Conservation (phyloP, 1,140 invertebrate genomes). For the Philotrypesis tridentata region DNA sequence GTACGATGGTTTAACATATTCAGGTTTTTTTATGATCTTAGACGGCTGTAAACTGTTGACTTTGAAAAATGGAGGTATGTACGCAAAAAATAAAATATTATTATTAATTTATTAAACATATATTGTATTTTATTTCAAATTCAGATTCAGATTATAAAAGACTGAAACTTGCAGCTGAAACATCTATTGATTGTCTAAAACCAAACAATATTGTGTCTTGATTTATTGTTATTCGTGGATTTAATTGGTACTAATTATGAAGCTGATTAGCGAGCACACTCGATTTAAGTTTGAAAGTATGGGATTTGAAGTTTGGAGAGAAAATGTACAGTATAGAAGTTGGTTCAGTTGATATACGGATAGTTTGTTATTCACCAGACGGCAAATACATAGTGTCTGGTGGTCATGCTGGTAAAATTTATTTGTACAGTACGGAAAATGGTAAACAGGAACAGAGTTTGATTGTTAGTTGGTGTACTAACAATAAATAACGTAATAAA, state of each 20-base stretch:
- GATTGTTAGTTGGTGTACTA: too few relatives aligned
- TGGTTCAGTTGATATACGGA: slow-evolving; percentile 96
- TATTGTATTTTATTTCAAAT: not conserved
- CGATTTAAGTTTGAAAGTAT: slow-evolving; percentile 93
- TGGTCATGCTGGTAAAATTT: slow-evolving; percentile 95
- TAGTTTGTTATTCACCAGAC: slow-evolving; percentile 95
- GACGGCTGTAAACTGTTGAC: slow-evolving; percentile 97
- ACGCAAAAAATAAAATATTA: not conserved
- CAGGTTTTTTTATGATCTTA: slow-evolving; percentile 90
- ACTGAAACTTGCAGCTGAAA: slow-evolving; percentile 88
- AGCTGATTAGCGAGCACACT: slow-evolving; percentile 97
- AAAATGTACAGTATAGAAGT: slow-evolving; percentile 91
- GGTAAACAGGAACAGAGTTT: slow-evolving; percentile 90
- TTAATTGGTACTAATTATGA: slow-evolving; percentile 99
- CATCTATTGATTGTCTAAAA: slow-evolving; percentile 96
- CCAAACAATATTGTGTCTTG: slow-evolving; percentile 95
- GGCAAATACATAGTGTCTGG: slow-evolving; percentile 95
- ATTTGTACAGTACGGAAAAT: slow-evolving; percentile 91
- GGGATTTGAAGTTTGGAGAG: slow-evolving; percentile 91
- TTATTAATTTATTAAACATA: not conserved
- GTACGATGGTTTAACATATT: slow-evolving; percentile 93
- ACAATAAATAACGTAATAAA: too few relatives aligned
- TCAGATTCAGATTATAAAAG: slow-evolving; percentile 87
- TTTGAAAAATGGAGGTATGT: slow-evolving; percentile 86
- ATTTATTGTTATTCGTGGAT: slow-evolving; percentile 95